phyloP scores from a whole-genome alignment of 2,888 invertebrate species.

The Conus canariensis region DNA sequence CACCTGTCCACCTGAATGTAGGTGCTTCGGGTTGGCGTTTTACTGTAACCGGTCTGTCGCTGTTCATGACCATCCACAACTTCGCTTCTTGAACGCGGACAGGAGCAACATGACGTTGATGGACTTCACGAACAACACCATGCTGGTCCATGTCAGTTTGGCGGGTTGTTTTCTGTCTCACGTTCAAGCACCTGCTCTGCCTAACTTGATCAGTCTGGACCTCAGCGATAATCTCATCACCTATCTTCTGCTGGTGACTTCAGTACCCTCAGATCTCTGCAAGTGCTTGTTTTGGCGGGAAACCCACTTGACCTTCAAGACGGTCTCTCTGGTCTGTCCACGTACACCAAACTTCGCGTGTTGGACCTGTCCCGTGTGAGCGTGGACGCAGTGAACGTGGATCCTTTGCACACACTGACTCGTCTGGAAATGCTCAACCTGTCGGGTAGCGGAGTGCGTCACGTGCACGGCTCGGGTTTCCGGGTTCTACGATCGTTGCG shows the following conservation, averaged over 20 bases:
- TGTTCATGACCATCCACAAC: not conserved
- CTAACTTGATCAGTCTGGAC: not conserved
- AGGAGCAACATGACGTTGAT: not conserved
- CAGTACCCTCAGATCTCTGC: not conserved
- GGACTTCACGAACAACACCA: not conserved
- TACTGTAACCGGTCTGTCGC: not conserved
- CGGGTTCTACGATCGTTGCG: not conserved
- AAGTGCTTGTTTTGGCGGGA: not conserved
- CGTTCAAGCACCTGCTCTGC: not conserved
- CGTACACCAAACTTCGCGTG: not conserved
- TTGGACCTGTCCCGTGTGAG: conserved; percentile 31
- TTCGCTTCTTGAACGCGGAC: not conserved
- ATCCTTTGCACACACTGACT: not conserved
- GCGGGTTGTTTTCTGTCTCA: not conserved
- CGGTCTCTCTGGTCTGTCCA: not conserved
- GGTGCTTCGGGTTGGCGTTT: not conserved
- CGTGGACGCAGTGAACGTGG: not conserved
- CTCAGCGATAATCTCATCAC: not conserved
- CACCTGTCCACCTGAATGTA: not conserved
- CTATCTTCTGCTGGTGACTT: not conserved
- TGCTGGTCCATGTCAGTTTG: conserved; percentile 3
- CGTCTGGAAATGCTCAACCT: conserved; percentile 22
- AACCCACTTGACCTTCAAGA: not conserved
- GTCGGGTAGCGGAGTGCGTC: not conserved
- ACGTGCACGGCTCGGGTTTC: not conserved